Evolutionary conservation across 1,140 invertebrate species (phyloP), one percentile per base, ranked within the genome.

Genomic region (Drosophila leontia): DNA sequence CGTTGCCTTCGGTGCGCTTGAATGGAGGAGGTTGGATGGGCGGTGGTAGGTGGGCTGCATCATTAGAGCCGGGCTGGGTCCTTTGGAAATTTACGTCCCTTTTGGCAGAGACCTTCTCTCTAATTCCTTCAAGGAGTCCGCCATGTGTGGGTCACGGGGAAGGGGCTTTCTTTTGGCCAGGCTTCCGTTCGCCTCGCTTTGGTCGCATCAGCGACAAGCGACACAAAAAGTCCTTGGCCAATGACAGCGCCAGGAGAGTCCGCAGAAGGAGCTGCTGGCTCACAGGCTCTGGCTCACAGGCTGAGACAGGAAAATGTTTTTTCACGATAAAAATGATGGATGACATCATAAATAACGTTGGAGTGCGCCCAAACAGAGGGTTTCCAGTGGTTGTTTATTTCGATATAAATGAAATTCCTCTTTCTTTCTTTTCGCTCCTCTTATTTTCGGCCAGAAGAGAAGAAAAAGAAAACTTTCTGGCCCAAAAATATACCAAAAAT

Each of bases 261-360:
- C 35, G 61, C 61, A 68, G 72, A 59, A 75, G 82, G 69, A 82
- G 59, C 75, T 42, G 51, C 62, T 45, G 64, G 51, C 53, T 44
- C 59, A 23, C 44, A 47, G 41, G 67, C 65, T 55, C 60, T 50
- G 82, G 58, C 78, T 77, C 83, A 80, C 76, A 87, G 77, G 79
- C 75, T 91, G 87, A 91, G 91, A 92, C 91, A 92, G 91, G 91
- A 92, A 92, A 92, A 92, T 87, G 87, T 92, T 91, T 88, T 92
- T 92, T 92, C 79, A 90, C 91, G 91, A 92, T 92, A 92, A 92
- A 92, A 92, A 92, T 92, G 91, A 92, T 92, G 91, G 78, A 92
- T 92, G 91, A 92, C 80, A 91, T 91, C 91, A 91, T 92, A 92
- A 92, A 92, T 92, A 91, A 92, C 82, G 77, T 83, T 91, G 82